Evolutionary conservation across 1,140 invertebrate species (phyloP).

Genomic region (Gerris buenoi): DNA sequence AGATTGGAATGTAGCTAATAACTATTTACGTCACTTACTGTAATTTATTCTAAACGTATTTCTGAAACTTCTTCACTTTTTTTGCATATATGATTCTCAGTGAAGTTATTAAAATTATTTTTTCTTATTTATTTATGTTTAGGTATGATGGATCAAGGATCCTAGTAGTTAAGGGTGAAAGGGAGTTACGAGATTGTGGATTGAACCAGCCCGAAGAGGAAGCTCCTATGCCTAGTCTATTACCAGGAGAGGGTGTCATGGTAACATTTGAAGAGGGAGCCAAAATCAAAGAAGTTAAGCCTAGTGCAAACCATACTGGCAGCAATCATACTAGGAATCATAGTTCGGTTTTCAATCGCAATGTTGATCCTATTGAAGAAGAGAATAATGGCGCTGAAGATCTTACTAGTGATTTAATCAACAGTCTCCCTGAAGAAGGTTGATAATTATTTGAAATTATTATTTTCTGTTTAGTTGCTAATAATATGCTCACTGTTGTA

Average conservation of each 20-base stretch:
- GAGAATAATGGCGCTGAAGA: slow-evolving; percentile 19
- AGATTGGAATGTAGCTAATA: no score
- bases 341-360: neutral
- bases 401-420: neutral
- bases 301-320: neutral
- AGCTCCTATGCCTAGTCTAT: slow-evolving; percentile 34
- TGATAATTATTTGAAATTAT: no score
- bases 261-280: slow-evolving; percentile 2
- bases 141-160: slow-evolving; percentile 55
- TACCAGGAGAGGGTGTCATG: neutral
- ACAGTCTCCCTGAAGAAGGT: no score
- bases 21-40: no score
- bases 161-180: slow-evolving; percentile 59
- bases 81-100: no score
- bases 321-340: neutral
- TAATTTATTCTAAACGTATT: no score
- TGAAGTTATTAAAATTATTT: no score
- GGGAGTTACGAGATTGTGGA: slow-evolving; percentile 56
- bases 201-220: slow-evolving; percentile 37
- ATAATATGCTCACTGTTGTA: no score
- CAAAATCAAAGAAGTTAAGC: neutral
- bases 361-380: slow-evolving; percentile 27
- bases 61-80: no score
- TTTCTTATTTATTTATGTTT: slow-evolving; percentile 11
- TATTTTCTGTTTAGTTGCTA: no score